These are phyloP conservation scores for Ornithoptera priamus DNA, from an alignment of 2,888 invertebrate species.

Conservation along the genomic window DNA sequence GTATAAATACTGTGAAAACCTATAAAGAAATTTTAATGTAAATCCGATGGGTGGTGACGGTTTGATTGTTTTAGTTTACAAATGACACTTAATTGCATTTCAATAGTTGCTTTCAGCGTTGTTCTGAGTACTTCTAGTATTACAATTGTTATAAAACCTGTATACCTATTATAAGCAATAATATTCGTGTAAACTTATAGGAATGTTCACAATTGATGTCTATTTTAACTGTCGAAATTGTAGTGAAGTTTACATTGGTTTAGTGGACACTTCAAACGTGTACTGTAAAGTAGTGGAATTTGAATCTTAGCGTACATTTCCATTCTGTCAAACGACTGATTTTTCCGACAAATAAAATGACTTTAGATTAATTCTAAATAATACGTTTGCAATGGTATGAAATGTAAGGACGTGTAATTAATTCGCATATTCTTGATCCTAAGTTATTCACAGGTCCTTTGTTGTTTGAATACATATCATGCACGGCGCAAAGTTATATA, in stretches of 20 bases:
- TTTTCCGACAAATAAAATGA: constrained; percentile 3
- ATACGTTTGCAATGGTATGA: not conserved
- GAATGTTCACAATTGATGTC: constrained; percentile 55
- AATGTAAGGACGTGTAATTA: constrained; percentile 6
- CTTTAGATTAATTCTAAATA: constrained; percentile 13
- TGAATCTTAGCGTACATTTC: constrained; percentile 4
- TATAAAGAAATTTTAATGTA: too few species aligned
- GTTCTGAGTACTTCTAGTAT: constrained; percentile 33
- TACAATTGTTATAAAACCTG: constrained; percentile 19
- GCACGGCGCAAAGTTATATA: constrained; percentile 57
- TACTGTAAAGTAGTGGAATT: constrained; percentile 8
- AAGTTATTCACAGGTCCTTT: constrained; percentile 22
- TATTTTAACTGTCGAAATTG: constrained; percentile 26
- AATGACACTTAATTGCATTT: constrained; percentile 37
- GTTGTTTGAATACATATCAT: constrained; percentile 62
- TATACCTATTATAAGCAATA: constrained; percentile 26
- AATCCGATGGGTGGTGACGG: too few species aligned
- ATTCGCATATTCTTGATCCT: constrained; percentile 3
- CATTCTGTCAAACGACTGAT: constrained; percentile 8
- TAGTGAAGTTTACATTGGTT: constrained; percentile 12
- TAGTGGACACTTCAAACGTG: constrained; percentile 7
- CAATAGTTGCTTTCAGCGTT: constrained; percentile 39
- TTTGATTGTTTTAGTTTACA: too few species aligned
- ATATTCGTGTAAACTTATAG: constrained; percentile 49
- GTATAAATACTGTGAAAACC: too few species aligned